phyloP scores from a whole-genome alignment of 2,113 vertebrate genomes.

The Chaetops frenatus region DNA sequence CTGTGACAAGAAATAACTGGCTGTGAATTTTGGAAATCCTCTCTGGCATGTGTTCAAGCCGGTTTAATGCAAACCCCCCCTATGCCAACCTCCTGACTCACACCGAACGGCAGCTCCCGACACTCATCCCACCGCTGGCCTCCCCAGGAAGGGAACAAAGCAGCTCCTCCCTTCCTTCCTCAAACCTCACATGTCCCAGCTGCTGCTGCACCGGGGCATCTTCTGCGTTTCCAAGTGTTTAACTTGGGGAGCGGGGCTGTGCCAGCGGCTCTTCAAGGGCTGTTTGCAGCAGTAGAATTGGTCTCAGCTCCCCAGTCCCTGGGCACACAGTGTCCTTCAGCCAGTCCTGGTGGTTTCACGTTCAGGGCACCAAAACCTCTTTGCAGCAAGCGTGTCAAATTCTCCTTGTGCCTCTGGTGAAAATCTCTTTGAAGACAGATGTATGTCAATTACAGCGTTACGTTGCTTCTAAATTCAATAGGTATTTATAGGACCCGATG shows the following conservation, averaged over 20 bases:
- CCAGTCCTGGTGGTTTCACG: neutral
- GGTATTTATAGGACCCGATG: neutral
- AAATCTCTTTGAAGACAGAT: neutral
- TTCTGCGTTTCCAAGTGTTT: neutral
- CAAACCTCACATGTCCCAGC: neutral
- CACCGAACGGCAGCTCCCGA: neutral
- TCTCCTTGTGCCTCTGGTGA: neutral
- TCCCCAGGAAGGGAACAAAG: constrained; percentile 24
- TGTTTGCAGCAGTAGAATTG: neutral
- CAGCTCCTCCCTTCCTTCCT: constrained; percentile 56
- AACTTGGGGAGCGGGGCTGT: neutral
- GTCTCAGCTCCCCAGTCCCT: neutral
- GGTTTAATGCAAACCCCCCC: neutral
- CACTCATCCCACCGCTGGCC: neutral
- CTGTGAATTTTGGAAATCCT: constrained; percentile 55
- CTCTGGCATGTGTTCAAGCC: neutral
- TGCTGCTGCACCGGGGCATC: neutral
- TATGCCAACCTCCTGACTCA: constrained; percentile 47
- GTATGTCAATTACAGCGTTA: neutral
- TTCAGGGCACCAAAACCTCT: neutral
- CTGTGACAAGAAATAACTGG: constrained; percentile 24
- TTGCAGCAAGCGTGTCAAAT: neutral
- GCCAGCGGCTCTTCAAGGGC: neutral
- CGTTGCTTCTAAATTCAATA: neutral
- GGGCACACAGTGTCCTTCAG: neutral